Conservation (phyloP, 1,140 invertebrate genomes). For the Formica selysi region DNA sequence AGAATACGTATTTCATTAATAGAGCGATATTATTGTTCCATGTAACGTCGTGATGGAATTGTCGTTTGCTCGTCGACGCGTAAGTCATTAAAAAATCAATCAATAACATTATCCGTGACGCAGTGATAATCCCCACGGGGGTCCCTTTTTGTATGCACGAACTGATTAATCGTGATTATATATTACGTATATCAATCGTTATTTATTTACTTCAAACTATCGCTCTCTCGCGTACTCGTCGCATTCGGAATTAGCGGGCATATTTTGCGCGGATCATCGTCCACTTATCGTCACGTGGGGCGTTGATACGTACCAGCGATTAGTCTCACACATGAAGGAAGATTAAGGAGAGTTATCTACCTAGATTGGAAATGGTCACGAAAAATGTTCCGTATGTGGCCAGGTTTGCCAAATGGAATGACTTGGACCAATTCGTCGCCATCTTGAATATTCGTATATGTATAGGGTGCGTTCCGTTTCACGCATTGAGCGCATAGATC, state of each 20-base stretch:
- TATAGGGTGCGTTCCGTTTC: too few relatives aligned
- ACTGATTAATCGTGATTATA: not conserved
- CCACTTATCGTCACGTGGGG: conserved; percentile 39
- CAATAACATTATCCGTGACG: conserved; percentile 75
- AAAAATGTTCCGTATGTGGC: too few relatives aligned
- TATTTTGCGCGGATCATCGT: conserved; percentile 55
- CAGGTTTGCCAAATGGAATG: too few relatives aligned
- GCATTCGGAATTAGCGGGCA: conserved; percentile 52
- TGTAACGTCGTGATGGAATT: conserved; percentile 61
- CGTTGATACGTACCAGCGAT: conserved; percentile 34
- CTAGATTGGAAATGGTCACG: too few relatives aligned
- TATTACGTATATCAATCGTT: conserved; percentile 12
- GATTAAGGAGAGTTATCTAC: too few relatives aligned
- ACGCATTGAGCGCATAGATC: too few relatives aligned
- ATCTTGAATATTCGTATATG: too few relatives aligned
- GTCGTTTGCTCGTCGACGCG: conserved; percentile 71
- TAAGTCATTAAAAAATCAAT: conserved; percentile 79
- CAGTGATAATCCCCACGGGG: not conserved
- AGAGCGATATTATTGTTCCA: conserved; percentile 67
- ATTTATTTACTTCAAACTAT: conserved; percentile 33
- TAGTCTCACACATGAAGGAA: not conserved
- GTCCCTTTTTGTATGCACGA: not conserved
- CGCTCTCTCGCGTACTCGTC: conserved; percentile 9
- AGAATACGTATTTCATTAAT: conserved; percentile 77
- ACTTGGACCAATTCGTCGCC: too few relatives aligned